Base-by-base conservation (phyloP, 2,888 invertebrate species). In the Andrena hattorfiana region DNA sequence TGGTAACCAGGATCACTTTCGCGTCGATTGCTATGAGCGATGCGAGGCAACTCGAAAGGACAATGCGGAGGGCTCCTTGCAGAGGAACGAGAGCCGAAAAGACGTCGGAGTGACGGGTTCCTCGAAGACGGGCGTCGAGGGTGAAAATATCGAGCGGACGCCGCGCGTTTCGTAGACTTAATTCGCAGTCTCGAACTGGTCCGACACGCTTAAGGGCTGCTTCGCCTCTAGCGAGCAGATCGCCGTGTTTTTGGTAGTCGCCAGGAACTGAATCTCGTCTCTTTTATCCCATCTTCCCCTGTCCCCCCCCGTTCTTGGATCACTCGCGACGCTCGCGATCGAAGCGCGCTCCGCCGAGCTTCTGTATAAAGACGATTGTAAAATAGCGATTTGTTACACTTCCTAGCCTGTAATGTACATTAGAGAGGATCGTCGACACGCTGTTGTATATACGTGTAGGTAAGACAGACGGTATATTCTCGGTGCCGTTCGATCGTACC, bases 361-460 rank as follows among this genome's bases (percentile, higher is more conserved):
- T 73, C 79, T 88, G 88, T 88, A 88, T 81, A 88, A 88, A 88
- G 63, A 72, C 70, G 69, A 88, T 77, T 93, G 93, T 94, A 93
- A 93, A 89, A 93, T 93, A 94, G 91, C 88, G 10, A 91, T 93
- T 94, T 93, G 93, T 94, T 94, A 93, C 92, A 92, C 90, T 91
- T 89, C 90, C 90, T 93, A 93, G 91, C 74, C 84, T 79, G 88
- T 92, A 92, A 90, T 93, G 92, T 93, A 93, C 87, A 93, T 92
- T 92, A 92, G 91, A 89, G 77, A 86, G 83, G 87, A 78, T 77
- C 83, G 81, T 87, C 81, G 88, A 84, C 84, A 78, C 42, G 67
- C 75, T 70, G 82, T 82, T 92, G 91, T 92, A 92, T 87, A 93
- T 92, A 92, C 81, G 70, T 77, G 74, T 85, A 85, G 80, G 77